A percentile compares a stretch with the other conserved stretches of the same genome.
Evolutionary conservation across 2,888 invertebrate species (phyloP).

Genomic region (Stramonita haemastoma): DNA sequence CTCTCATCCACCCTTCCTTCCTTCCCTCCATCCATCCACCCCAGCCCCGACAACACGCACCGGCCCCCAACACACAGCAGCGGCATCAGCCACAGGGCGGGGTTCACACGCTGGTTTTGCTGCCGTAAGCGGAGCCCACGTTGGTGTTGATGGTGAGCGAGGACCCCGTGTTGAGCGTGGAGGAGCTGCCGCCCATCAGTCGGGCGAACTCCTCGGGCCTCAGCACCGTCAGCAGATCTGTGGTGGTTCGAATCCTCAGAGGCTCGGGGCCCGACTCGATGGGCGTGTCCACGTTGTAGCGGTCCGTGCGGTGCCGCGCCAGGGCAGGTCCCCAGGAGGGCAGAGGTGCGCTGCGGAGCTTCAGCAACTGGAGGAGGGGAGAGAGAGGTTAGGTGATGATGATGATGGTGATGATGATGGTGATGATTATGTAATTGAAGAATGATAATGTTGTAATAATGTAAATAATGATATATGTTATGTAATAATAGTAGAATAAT

Average conservation of each 20-base stretch:
- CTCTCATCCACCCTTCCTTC: too few relatives aligned
- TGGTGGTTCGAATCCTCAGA: constrained; percentile 39
- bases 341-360: constrained; percentile 44
- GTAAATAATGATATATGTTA: background rate
- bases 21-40: too few relatives aligned
- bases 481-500: too few relatives aligned
- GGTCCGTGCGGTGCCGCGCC: constrained; percentile 44
- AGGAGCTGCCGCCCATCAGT: constrained; percentile 43
- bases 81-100: background rate
- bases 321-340: constrained; percentile 51
- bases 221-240: constrained; percentile 39
- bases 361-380: constrained; percentile 41
- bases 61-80: too few relatives aligned
- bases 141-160: constrained; percentile 40
- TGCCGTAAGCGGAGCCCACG: constrained; percentile 36
- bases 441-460: background rate
- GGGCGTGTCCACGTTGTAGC: constrained; percentile 39
- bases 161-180: constrained; percentile 44
- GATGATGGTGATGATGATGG: background rate
- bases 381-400: background rate
- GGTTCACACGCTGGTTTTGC: constrained; percentile 35
- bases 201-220: constrained; percentile 43
- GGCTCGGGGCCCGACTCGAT: constrained; percentile 40
- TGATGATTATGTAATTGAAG: background rate
- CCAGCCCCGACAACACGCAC: too few relatives aligned